Percentiles rank a stretch among this genome's conserved stretches.
phyloP scores from a whole-genome alignment of 1,140 invertebrate species.

The Dolichoris vasculosae region DNA sequence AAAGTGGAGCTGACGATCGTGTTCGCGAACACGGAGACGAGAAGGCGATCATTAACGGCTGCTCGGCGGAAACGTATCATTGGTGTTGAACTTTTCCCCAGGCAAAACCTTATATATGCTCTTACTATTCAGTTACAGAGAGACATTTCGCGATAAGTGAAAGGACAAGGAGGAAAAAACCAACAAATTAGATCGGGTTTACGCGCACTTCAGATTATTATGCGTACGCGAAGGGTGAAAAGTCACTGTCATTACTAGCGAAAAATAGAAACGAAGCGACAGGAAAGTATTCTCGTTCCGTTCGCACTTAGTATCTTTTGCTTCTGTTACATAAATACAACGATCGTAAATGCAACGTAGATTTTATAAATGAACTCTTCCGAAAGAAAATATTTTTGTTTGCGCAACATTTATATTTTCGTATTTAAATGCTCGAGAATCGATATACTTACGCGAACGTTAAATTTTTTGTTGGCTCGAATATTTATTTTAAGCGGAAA shows the following conservation, averaged over 20 bases:
- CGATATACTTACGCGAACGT: too few species aligned
- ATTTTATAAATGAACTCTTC: background rate
- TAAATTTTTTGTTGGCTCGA: too few species aligned
- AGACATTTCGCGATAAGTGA: background rate
- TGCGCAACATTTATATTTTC: background rate
- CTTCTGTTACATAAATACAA: background rate
- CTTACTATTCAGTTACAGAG: background rate
- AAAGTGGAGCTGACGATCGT: background rate
- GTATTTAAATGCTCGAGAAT: too few species aligned
- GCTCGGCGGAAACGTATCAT: conserved; percentile 39
- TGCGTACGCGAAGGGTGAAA: background rate
- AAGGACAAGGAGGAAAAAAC: background rate
- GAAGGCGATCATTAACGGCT: conserved; percentile 41
- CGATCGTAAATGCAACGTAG: background rate
- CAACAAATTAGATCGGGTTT: conserved; percentile 3
- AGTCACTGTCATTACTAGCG: background rate
- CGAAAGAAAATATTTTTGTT: background rate
- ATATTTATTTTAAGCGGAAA: too few species aligned
- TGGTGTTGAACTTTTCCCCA: conserved; percentile 23
- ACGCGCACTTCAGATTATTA: background rate
- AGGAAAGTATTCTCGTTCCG: background rate
- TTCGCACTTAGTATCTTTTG: background rate
- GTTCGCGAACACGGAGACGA: background rate
- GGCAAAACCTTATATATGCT: background rate
- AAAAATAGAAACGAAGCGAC: background rate